Percentiles rank a stretch among this genome's conserved stretches.
Evolutionary conservation across 2,797 vertebrate genomes (phyloP).

Genomic region (Galagoides demidoff): DNA sequence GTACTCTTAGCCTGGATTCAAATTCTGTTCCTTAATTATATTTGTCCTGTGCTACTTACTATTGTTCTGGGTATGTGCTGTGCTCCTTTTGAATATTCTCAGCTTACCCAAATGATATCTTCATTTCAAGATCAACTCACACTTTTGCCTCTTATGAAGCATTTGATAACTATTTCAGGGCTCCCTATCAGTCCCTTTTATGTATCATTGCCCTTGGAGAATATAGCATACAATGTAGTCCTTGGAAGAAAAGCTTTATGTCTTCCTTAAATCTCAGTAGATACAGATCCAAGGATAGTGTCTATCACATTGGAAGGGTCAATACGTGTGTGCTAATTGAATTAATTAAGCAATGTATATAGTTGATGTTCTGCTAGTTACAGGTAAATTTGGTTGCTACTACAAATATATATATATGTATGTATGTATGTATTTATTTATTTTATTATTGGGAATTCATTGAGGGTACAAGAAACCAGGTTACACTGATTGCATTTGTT

Average conservation of each 20-base stretch:
- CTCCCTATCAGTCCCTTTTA: not conserved
- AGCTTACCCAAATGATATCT: not conserved
- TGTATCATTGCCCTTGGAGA: not conserved
- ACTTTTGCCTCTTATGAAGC: not conserved
- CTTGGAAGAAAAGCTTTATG: not conserved
- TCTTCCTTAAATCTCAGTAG: not conserved
- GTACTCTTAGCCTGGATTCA: not conserved
- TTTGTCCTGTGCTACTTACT: not conserved
- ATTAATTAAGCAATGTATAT: not conserved
- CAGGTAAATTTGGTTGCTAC: not conserved
- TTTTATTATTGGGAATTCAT: no score
- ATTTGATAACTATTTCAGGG: not conserved
- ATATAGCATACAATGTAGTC: not conserved
- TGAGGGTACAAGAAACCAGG: no score
- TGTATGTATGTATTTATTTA: no score
- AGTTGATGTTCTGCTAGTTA: not conserved
- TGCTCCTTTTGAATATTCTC: not conserved
- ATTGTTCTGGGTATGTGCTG: accelerated
- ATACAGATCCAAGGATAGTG: not conserved
- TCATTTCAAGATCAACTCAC: not conserved
- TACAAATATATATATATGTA: not conserved
- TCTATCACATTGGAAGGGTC: not conserved
- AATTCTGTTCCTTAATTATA: not conserved
- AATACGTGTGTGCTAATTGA: not conserved
- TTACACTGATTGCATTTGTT: no score